Conservation (phyloP, 2,113 vertebrate species). For the Actinemys pallida region DNA sequence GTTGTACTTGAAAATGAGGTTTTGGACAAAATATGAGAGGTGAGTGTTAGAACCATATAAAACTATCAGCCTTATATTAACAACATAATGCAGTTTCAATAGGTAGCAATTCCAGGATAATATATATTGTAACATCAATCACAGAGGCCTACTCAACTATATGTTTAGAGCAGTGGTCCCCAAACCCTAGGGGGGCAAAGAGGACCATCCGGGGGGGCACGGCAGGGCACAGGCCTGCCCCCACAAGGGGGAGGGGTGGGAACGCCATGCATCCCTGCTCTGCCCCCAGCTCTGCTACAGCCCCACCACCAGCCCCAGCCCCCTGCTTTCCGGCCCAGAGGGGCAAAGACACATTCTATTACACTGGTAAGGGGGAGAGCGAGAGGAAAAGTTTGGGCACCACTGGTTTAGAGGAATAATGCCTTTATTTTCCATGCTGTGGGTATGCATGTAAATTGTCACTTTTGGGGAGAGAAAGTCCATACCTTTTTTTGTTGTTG, state of each 20-base stretch:
- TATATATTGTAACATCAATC: constrained; percentile 13
- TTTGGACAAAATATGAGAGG: not conserved
- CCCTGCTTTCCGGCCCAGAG: no score
- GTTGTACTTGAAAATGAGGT: constrained; percentile 20
- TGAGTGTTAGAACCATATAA: not conserved
- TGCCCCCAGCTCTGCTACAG: no score
- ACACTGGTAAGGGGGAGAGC: no score
- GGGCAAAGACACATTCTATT: no score
- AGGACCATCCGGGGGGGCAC: no score
- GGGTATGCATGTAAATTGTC: not conserved
- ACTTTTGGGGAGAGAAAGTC: not conserved
- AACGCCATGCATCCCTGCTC: no score
- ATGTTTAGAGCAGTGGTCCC: not conserved
- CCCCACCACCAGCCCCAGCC: no score
- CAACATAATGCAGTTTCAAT: not conserved
- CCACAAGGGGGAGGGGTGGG: no score
- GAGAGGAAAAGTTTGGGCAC: no score
- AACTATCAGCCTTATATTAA: constrained; percentile 41
- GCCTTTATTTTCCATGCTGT: not conserved
- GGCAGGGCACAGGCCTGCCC: no score
- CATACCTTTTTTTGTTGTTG: not conserved
- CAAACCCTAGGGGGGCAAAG: no score
- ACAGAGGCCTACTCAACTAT: constrained; percentile 5
- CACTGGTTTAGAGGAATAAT: not conserved
- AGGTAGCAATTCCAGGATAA: constrained; percentile 50